Evolutionary conservation across 2,797 vertebrate species (phyloP), one percentile per base, ranked within the genome.

Genomic region (Gambelia wislizenii): DNA sequence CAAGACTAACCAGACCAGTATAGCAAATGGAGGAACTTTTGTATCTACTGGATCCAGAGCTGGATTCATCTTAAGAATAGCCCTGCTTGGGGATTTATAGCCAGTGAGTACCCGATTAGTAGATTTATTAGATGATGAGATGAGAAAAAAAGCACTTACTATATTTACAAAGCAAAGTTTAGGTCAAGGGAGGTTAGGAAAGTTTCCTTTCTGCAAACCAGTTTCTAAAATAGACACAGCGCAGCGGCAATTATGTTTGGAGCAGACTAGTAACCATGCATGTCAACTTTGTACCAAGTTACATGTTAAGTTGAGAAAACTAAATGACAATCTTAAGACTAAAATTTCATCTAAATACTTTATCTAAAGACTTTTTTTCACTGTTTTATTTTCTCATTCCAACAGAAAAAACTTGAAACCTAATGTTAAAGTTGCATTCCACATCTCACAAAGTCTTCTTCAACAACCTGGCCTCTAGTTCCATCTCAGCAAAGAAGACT

Each of bases 131-230:
- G 84, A 87, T 78, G 86, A 2, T 0, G n/a, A 33, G n/a, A 27
- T 30, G 27, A 25, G 14, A 44, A 12, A 0, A 27, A 20, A 9
- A 20, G 27, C 22, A 27, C 22, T 36, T 69, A 69, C 0, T 4
- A 6, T 78, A 88, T 20, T 64, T 6, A 0, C 64, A 84, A 22
- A 3, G 56, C 39, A 90, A 92, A 7, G 18, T 69, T 74, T 64
- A 61, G 78, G 69, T 82, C 83, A 67, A 75, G 54, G 56, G 13
- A 39, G 9, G 67, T 61, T 85, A 89, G 27, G 78, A 87, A 64
- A 5, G 5, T 10, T 74, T 20, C 83, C 92, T 92, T 91, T 76
- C 74, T 87, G 54, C 42, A 86, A 74, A 25, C 36, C 83, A 42
- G 80, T 87, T 89, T 84, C 10, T 84, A 78, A 84, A 86, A 77